Conservation (phyloP, 2,797 vertebrate species). For the Aplochiton taeniatus region DNA sequence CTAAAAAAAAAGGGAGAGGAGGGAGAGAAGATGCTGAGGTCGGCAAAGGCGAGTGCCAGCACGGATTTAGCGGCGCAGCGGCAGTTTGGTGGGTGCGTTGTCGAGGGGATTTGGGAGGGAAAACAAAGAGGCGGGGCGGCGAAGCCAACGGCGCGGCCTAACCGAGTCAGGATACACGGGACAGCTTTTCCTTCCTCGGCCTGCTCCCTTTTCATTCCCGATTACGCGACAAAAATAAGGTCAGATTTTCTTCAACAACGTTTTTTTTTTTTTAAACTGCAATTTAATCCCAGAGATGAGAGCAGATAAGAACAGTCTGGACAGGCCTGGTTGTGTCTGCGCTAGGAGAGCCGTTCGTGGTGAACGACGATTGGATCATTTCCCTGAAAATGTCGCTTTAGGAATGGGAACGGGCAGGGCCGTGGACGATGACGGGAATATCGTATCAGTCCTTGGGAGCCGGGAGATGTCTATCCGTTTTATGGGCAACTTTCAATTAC, state of each 20-base stretch:
- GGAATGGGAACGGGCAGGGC: conserved; percentile 37
- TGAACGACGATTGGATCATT: conserved; percentile 51
- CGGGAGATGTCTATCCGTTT: conserved; percentile 61
- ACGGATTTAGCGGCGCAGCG: conserved; percentile 18
- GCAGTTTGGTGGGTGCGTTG: conserved; percentile 8
- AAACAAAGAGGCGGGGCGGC: conserved; percentile 16
- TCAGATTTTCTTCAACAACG: conserved; percentile 35
- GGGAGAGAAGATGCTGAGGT: conserved; percentile 39
- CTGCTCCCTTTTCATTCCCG: conserved; percentile 22
- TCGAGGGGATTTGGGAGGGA: conserved; percentile 20
- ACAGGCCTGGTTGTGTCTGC: conserved; percentile 25
- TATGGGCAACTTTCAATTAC: conserved; percentile 69
- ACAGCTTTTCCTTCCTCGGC: conserved; percentile 26
- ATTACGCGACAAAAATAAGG: not conserved
- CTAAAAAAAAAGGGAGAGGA: not conserved
- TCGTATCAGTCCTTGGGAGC: conserved; percentile 52
- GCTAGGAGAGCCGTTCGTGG: conserved; percentile 39
- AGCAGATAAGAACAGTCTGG: conserved; percentile 44
- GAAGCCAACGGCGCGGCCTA: conserved; percentile 21
- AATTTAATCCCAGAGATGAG: conserved; percentile 29
- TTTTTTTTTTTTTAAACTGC: conserved; percentile 40
- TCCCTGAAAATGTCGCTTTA: conserved; percentile 53
- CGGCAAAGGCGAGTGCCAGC: conserved; percentile 22
- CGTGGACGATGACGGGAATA: conserved; percentile 33
- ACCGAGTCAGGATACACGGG: conserved; percentile 33